These are phyloP conservation scores for Tinea pellionella DNA, from an alignment of 2,888 invertebrate genomes.

Conservation along the genomic window DNA sequence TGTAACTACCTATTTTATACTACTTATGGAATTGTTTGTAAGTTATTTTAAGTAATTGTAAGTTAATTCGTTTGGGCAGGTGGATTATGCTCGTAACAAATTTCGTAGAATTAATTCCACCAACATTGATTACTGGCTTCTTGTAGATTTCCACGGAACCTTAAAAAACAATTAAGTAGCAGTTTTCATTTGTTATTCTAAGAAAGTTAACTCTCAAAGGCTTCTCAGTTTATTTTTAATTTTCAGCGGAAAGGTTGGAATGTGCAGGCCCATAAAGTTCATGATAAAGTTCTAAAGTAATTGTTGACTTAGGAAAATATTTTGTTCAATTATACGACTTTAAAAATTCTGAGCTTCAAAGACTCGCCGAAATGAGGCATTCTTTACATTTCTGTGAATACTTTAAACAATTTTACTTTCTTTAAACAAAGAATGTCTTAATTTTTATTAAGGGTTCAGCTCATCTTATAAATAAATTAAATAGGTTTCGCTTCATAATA, in stretches of 20 bases:
- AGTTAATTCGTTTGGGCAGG: no score
- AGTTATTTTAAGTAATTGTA: no score
- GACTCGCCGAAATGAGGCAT: constrained; percentile 17
- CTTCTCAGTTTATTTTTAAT: constrained; percentile 12
- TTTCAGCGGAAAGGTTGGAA: constrained; percentile 9
- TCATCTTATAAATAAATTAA: not conserved
- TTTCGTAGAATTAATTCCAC: not conserved
- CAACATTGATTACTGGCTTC: not conserved
- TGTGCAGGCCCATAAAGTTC: constrained; percentile 12
- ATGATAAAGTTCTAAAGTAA: constrained; percentile 16
- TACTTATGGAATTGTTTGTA: no score
- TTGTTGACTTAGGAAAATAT: constrained; percentile 26
- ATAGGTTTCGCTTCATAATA: no score
- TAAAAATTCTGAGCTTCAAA: constrained; percentile 9
- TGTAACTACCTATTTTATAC: no score
- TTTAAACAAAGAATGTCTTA: not conserved
- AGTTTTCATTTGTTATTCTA: constrained; percentile 6
- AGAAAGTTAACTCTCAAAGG: constrained; percentile 13
- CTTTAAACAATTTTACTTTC: constrained; percentile 12
- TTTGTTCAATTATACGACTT: constrained; percentile 16
- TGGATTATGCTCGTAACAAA: not conserved
- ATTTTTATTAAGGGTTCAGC: not conserved
- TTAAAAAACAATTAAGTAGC: constrained; percentile 3
- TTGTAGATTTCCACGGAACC: not conserved
- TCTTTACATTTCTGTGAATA: constrained; percentile 16